Percentiles rank a stretch among this genome's conserved stretches.
These are phyloP conservation scores for Hyposoter dolosus DNA, from an alignment of 2,888 invertebrate genomes.

Conservation along the genomic window DNA sequence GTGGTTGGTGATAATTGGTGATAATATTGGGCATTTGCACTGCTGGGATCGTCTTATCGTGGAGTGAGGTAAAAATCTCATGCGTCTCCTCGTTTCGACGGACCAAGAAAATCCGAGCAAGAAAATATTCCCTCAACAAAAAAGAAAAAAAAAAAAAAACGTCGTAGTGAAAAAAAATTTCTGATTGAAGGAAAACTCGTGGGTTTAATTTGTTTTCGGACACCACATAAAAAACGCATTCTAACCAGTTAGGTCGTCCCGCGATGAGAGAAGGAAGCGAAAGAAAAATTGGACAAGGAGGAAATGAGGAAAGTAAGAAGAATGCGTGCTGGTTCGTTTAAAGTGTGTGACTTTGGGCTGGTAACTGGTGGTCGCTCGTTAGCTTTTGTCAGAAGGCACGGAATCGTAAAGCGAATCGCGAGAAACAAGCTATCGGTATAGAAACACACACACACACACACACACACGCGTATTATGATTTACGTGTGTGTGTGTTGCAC, in stretches of 20 bases:
- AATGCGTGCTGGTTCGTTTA: conserved; percentile 32
- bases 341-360: conserved; percentile 35
- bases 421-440: conserved; percentile 55
- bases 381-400: conserved; percentile 64
- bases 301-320: conserved; percentile 29
- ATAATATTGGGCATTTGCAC: conserved; percentile 17
- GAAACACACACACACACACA: neutral
- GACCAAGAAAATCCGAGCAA: neutral
- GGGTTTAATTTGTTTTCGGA: neutral
- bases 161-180: neutral
- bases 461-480: neutral
- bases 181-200: neutral
- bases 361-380: conserved; percentile 63
- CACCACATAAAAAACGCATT: conserved; percentile 14
- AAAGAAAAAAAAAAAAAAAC: too few species aligned
- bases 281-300: conserved; percentile 15
- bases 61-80: conserved; percentile 32
- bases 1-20: conserved; percentile 27
- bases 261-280: neutral
- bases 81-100: conserved; percentile 9
- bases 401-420: conserved; percentile 62
- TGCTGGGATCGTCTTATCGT: conserved; percentile 34
- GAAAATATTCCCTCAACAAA: too few species aligned
- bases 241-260: neutral
- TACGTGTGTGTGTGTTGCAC: conserved; percentile 12